Evolutionary conservation across 2,113 vertebrate genomes (phyloP).

Genomic region (Emberiza fucata): DNA sequence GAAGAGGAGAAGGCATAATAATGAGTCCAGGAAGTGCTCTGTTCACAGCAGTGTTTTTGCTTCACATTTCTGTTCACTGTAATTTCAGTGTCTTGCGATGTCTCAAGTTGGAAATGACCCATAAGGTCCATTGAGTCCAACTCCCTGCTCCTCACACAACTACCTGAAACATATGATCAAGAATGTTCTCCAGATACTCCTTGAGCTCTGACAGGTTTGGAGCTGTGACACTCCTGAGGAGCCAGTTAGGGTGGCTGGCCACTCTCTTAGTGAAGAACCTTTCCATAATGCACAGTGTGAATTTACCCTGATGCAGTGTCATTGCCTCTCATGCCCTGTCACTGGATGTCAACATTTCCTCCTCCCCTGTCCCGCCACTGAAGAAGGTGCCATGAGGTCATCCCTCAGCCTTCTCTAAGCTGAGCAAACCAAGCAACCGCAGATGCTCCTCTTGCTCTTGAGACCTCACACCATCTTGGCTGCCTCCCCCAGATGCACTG

Average conservation of each 20-base stretch:
- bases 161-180: background rate
- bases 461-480: background rate
- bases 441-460: rapidly evolving
- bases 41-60: background rate
- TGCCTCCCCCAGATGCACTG: background rate
- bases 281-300: background rate
- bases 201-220: background rate
- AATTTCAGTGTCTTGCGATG: background rate
- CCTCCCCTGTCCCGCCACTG: rapidly evolving
- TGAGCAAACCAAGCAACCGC: background rate
- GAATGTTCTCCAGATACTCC: rapidly evolving
- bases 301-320: background rate
- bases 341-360: background rate
- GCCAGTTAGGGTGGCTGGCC: rapidly evolving
- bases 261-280: background rate
- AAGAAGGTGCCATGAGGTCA: rapidly evolving
- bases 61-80: background rate
- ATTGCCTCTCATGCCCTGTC: background rate
- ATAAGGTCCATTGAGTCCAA: background rate
- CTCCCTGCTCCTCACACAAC: rapidly evolving
- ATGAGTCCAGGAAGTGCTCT: background rate
- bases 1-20: background rate
- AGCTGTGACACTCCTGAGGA: background rate
- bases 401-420: background rate
- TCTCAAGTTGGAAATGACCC: background rate